A percentile compares a stretch with the other conserved stretches of the same genome.
phyloP scores from a whole-genome alignment of 2,797 vertebrate genomes.

The Sebastes kiyomatsui region DNA sequence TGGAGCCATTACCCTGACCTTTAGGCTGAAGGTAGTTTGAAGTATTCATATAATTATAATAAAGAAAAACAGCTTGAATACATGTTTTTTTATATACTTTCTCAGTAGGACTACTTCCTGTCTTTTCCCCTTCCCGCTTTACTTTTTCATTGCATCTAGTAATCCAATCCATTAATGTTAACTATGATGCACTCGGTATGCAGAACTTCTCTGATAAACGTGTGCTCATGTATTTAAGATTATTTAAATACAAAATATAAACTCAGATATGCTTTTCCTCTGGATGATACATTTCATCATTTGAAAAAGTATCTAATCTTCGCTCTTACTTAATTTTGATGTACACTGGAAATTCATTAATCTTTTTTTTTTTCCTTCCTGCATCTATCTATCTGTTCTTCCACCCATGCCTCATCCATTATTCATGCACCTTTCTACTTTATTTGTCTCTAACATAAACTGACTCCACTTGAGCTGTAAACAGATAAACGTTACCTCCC shows the following conservation, averaged over 20 bases:
- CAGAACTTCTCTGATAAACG: not conserved
- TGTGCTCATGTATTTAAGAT: not conserved
- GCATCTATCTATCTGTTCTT: constrained; percentile 49
- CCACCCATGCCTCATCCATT: constrained; percentile 57
- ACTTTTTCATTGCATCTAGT: not conserved
- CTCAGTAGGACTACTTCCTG: not conserved
- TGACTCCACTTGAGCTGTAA: constrained; percentile 60
- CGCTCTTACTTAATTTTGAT: constrained; percentile 48
- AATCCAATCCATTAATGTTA: not conserved
- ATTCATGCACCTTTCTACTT: constrained; percentile 59
- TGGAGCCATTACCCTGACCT: constrained; percentile 23
- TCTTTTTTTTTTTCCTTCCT: constrained; percentile 38
- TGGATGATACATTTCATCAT: constrained; percentile 11
- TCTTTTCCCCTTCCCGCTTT: not conserved
- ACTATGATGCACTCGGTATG: not conserved
- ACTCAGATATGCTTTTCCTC: not conserved
- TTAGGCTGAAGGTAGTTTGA: constrained; percentile 16
- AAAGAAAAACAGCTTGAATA: not conserved
- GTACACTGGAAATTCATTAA: constrained; percentile 48
- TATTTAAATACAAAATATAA: constrained; percentile 4
- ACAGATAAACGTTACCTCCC: constrained; percentile 52
- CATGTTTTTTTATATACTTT: not conserved
- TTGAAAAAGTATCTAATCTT: constrained; percentile 17
- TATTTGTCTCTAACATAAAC: constrained; percentile 58
- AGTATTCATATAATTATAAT: not conserved